Conservation (phyloP, 1,140 invertebrate genomes). For the Leptinotarsa lineolata region DNA sequence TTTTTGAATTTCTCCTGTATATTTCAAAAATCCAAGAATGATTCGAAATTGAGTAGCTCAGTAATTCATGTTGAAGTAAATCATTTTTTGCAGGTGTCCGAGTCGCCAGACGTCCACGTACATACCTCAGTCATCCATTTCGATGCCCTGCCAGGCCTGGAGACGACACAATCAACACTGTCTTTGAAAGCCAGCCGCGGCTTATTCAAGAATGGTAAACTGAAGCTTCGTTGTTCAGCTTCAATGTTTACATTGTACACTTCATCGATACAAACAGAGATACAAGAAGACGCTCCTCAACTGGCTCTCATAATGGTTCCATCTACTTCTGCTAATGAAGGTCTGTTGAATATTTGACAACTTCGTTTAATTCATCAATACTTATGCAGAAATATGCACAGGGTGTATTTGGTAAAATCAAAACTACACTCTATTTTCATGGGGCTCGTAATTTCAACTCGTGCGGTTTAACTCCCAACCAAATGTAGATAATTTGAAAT, state of each 20-base stretch:
- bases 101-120: conserved; percentile 36
- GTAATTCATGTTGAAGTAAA: too few species aligned
- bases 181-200: conserved; percentile 52
- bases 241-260: conserved; percentile 57
- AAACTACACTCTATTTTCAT: too few species aligned
- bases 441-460: too few species aligned
- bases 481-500: too few species aligned
- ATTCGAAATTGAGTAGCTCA: too few species aligned
- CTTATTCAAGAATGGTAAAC: conserved; percentile 56
- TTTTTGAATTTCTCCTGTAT: too few species aligned
- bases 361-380: not conserved
- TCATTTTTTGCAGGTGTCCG: conserved; percentile 28
- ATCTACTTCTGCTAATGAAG: conserved; percentile 50
- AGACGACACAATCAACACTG: conserved; percentile 53
- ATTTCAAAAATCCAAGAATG: too few species aligned
- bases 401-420: too few species aligned
- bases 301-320: conserved; percentile 57
- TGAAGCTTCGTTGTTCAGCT: conserved; percentile 57
- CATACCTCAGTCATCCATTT: conserved; percentile 41
- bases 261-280: conserved; percentile 50
- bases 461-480: too few species aligned
- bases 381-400: too few species aligned
- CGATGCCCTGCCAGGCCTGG: conserved; percentile 53
- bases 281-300: conserved; percentile 58
- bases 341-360: conserved; percentile 19